These are phyloP conservation scores for Eumaeus atala DNA, from an alignment of 1,140 invertebrate genomes.

Conservation along the genomic window DNA sequence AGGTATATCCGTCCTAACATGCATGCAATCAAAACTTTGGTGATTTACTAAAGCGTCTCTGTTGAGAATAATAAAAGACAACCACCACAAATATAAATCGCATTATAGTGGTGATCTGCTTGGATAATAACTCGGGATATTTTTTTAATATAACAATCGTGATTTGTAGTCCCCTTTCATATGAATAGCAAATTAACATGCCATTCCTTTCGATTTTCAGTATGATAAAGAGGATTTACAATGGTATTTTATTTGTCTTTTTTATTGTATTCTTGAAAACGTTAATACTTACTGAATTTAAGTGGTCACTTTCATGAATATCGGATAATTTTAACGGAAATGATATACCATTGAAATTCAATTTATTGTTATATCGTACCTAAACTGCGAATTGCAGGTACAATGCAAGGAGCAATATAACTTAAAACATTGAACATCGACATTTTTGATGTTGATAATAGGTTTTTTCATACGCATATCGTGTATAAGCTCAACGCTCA, in stretches of 20 bases:
- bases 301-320: constrained; percentile 45
- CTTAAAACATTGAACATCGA: constrained; percentile 46
- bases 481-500: constrained; percentile 34
- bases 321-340: constrained; percentile 51
- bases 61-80: constrained; percentile 39
- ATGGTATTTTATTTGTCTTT: constrained; percentile 3
- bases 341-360: constrained; percentile 46
- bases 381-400: constrained; percentile 31
- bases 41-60: constrained; percentile 28
- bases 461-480: constrained; percentile 44
- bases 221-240: constrained; percentile 8
- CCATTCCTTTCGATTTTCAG: neutral
- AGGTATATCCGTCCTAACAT: constrained; percentile 21
- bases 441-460: constrained; percentile 53
- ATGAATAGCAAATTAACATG: constrained; percentile 4
- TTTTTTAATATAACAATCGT: constrained; percentile 21
- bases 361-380: constrained; percentile 24
- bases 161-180: constrained; percentile 9
- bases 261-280: constrained; percentile 34
- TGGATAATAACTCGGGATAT: constrained; percentile 35
- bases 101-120: constrained; percentile 31
- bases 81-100: constrained; percentile 18
- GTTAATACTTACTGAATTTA: constrained; percentile 49
- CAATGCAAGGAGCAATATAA: constrained; percentile 43
- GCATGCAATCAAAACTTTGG: constrained; percentile 32